Evolutionary conservation across 2,888 invertebrate genomes (phyloP), one percentile per base, ranked within the genome.

Genomic region (Desoria tigrina): DNA sequence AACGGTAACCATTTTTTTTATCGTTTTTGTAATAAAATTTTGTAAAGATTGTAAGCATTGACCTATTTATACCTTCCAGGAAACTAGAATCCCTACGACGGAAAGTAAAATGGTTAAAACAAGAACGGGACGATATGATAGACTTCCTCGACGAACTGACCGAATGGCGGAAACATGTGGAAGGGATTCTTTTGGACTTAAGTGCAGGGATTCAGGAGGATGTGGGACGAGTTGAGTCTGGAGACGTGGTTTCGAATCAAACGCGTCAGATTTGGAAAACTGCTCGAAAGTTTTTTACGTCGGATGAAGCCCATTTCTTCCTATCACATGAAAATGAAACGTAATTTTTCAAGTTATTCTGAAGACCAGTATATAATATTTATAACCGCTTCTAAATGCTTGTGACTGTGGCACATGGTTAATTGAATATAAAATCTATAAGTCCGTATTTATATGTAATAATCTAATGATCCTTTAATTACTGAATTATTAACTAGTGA

Each of bases 211-310:
- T 45, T 45, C 6, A 32, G 11, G 32, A 32, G 4, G 32, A 32
- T 11, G 32, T 32, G 4, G 32, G 32, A 7, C 4, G 32, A 32
- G 32, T 32, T 32, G 32, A 32, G 11, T 32, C 32, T 32, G 32
- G 32, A 32, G 55, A 55, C 55, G n/a, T 55, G 6, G 9, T 26
- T n/a, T 51, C 51, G 7, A 51, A 27, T 4, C 16, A 14, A 4
- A 18, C 51, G 6, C 27, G 32, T 16, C 14, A 55, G 16, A 32
- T 55, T 3, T 55, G 55, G 55, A 6, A 18, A 28, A 55, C 55
- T 26, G 55, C 55, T 28, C 27, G 55, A 27, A 23, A 32, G 14
- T 55, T 28, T 28, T 55, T 55, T 55, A 55, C 55, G 3, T 21
- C 55, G 3, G 55, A 55, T 16, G 55, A 55, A 28, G 6, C 55